These are phyloP conservation scores for Ovis aries DNA, from an alignment of 2,113 vertebrate genomes.

Conservation along the genomic window ARS-UI_Ramb_v3.0 NC_056059.1:70881501-70882000, in stretches of 20 bases:
- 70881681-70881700: not conserved
- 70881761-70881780: not conserved
- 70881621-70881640: not conserved
- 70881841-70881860: not conserved
- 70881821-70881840: not conserved
- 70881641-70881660: not conserved
- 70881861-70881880: not conserved
- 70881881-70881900: not conserved
- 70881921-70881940: not conserved
- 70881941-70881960: not conserved
- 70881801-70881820: not conserved
- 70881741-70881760: not conserved
- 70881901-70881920: not conserved
- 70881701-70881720: not conserved
- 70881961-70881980: not conserved
- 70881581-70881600: not conserved
- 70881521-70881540: not conserved
- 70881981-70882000: not conserved
- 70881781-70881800: not conserved
- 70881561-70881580: not conserved
- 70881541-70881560: not conserved
- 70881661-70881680: not conserved
- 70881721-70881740: not conserved
- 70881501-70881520: not conserved
- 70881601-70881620: not conserved